Evolutionary conservation across 2,797 vertebrate species (phyloP).

Genomic region (Apogon hyalosoma): DNA sequence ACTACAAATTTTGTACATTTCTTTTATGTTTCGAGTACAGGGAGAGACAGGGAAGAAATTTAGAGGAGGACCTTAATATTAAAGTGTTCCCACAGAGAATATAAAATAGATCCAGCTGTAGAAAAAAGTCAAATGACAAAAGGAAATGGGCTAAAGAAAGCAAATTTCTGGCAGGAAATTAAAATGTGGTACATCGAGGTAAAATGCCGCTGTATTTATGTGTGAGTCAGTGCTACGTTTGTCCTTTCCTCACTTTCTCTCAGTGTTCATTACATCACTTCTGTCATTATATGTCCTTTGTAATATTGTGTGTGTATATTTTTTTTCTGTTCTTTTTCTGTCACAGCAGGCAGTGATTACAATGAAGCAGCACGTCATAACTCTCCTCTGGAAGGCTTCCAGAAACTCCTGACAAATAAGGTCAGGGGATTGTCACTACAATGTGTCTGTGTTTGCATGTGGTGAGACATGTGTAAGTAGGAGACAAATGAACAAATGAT

Average conservation of each 20-base stretch:
- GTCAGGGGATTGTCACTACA: slow-evolving; percentile 45
- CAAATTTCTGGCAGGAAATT: slow-evolving; percentile 25
- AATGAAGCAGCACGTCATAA: slow-evolving; percentile 52
- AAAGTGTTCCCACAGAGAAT: neutral
- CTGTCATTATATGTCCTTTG: slow-evolving; percentile 54
- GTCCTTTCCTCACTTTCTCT: slow-evolving; percentile 10
- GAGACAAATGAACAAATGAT: neutral
- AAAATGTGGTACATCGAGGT: slow-evolving; percentile 24
- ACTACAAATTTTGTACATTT: no score
- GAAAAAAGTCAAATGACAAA: slow-evolving; percentile 14
- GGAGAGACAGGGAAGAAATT: neutral
- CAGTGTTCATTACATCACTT: slow-evolving; percentile 55
- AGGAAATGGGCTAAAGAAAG: slow-evolving; percentile 18
- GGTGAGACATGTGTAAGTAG: slow-evolving; percentile 9
- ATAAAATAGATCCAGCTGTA: slow-evolving; percentile 15
- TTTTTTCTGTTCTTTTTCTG: slow-evolving; percentile 17
- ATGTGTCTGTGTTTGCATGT: slow-evolving; percentile 11
- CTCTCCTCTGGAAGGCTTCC: slow-evolving; percentile 60
- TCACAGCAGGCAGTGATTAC: slow-evolving; percentile 45
- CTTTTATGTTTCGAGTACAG: neutral
- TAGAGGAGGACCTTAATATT: slow-evolving; percentile 8
- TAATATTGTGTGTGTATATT: neutral
- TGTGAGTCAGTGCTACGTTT: neutral
- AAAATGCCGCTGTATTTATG: slow-evolving; percentile 1
- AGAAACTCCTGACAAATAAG: slow-evolving; percentile 62